Conservation (phyloP, 2,113 vertebrate genomes). For the Scartelaos histophorus region DNA sequence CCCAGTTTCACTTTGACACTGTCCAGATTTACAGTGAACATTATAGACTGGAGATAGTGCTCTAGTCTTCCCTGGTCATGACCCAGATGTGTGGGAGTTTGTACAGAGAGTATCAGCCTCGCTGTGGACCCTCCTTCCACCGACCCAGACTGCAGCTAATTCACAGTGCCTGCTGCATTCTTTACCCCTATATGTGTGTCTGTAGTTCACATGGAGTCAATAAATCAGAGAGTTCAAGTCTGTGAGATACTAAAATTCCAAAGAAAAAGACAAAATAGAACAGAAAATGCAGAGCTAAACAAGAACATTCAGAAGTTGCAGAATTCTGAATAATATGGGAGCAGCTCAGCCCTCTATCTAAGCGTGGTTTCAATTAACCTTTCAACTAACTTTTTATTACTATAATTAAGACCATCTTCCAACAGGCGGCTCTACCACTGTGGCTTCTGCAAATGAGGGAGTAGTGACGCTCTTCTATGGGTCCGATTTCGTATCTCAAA, state of each 20-base stretch:
- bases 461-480: conserved; percentile 11
- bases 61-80: not conserved
- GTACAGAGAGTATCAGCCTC: not conserved
- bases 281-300: not conserved
- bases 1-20: not conserved
- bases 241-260: not conserved
- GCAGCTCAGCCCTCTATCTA: not conserved
- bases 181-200: conserved; percentile 4
- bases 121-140: not conserved
- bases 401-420: conserved; percentile 23
- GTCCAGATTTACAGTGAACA: not conserved
- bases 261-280: not conserved
- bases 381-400: conserved; percentile 17
- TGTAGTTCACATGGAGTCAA: not conserved
- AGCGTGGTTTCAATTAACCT: conserved; percentile 28
- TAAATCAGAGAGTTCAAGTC: not conserved
- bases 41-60: not conserved
- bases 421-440: conserved; percentile 11
- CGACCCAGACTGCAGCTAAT: not conserved
- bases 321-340: conserved; percentile 10
- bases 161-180: conserved; percentile 8
- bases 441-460: conserved; percentile 26
- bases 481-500: conserved; percentile 6
- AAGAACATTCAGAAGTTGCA: not conserved
- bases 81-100: not conserved